A percentile compares a stretch with the other conserved stretches of the same genome.
Conservation (phyloP, 23 tunicate species). For the Trididemnum clinides region DNA sequence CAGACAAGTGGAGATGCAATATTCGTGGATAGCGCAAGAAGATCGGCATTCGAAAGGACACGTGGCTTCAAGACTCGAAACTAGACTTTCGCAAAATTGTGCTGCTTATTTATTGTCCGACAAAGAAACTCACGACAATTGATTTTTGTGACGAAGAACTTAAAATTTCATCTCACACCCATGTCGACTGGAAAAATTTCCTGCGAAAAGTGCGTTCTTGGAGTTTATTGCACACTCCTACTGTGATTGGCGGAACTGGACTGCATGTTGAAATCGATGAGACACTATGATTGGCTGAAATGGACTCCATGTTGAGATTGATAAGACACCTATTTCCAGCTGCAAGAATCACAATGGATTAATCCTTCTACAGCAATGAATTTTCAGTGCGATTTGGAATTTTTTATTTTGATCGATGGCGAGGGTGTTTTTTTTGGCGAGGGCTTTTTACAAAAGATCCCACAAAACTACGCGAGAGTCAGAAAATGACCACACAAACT, state of each 20-base stretch:
- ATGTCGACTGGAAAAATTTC: background rate
- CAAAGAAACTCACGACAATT: no score
- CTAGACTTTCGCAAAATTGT: background rate
- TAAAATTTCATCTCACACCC: background rate
- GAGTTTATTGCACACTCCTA: background rate
- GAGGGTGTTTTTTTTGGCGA: no score
- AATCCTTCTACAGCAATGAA: background rate
- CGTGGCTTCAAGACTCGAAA: background rate
- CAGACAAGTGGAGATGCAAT: background rate
- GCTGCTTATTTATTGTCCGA: background rate
- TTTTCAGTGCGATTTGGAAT: background rate
- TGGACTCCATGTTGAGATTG: no score
- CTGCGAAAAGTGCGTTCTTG: background rate
- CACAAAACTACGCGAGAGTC: no score
- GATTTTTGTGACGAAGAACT: background rate
- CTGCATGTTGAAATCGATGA: no score
- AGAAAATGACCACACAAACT: no score
- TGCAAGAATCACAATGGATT: background rate
- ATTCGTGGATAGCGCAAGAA: background rate
- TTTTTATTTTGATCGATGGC: no score
- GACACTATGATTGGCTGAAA: no score
- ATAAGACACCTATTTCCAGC: background rate
- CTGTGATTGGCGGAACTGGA: background rate
- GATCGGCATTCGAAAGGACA: background rate
- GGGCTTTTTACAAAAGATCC: no score